Conservation (phyloP, 2,113 vertebrate genomes). For the Thamnophis sirtalis region DNA sequence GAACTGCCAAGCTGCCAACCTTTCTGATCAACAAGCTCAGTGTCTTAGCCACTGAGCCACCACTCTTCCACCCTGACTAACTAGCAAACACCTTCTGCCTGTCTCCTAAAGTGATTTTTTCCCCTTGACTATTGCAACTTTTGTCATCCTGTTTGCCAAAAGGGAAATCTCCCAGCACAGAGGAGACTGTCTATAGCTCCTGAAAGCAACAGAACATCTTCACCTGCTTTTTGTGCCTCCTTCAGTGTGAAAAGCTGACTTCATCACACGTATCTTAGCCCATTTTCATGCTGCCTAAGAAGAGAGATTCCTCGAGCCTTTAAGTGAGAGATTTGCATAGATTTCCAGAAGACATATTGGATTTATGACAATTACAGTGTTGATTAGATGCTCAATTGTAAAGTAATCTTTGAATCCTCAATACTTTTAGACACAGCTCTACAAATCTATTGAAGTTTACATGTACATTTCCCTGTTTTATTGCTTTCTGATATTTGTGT, state of each 20-base stretch:
- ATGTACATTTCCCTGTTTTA: neutral
- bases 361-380: neutral
- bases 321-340: neutral
- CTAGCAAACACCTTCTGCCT: neutral
- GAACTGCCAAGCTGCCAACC: too few relatives aligned
- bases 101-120: neutral
- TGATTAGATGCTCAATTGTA: neutral
- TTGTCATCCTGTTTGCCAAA: neutral
- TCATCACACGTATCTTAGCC: neutral
- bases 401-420: neutral
- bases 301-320: neutral
- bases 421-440: neutral
- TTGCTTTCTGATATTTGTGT: neutral
- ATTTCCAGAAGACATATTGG: neutral
- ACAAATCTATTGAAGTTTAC: neutral
- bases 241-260: neutral
- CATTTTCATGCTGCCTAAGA: neutral
- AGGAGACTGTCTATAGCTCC: neutral
- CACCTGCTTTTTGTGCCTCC: neutral
- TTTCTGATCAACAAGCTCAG: too few relatives aligned
- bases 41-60: too few relatives aligned
- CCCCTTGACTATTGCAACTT: neutral
- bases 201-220: neutral
- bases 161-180: neutral
- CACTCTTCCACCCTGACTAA: neutral